Percentiles rank a stretch among this genome's conserved stretches.
These are phyloP conservation scores for Strigamia maritima DNA, from an alignment of 2,888 invertebrate species.

Conservation along the genomic window DNA sequence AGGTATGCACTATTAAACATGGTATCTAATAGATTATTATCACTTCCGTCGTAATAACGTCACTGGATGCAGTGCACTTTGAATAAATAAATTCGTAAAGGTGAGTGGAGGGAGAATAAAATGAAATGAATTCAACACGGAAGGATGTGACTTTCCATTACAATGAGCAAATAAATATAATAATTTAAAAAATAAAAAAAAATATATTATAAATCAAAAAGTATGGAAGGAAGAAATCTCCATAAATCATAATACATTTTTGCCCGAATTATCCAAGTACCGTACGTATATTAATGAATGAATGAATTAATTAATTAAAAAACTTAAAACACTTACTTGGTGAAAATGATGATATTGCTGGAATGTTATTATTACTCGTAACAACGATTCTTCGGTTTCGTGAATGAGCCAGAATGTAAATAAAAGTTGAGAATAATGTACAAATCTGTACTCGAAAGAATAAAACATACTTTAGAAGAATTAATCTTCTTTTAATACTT, in stretches of 20 bases:
- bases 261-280: not conserved
- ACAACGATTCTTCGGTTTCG: not conserved
- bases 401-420: not conserved
- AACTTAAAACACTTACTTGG: not conserved
- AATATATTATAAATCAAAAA: not conserved
- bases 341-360: not conserved
- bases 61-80: not conserved
- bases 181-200: not conserved
- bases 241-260: not conserved
- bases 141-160: conserved; percentile 21
- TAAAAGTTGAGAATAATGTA: not conserved
- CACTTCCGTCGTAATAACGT: not conserved
- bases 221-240: not conserved
- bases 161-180: not conserved
- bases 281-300: too few relatives aligned
- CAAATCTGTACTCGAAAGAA: not conserved
- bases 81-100: not conserved
- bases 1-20: conserved; percentile 13
- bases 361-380: not conserved
- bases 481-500: not conserved
- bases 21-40: not conserved
- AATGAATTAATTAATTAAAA: not conserved
- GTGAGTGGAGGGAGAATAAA: not conserved
- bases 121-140: conserved; percentile 8
- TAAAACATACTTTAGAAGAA: not conserved